Evolutionary conservation across 2,113 vertebrate genomes (phyloP), one percentile per base, ranked within the genome.

Genomic region (Osmerus eperlanus): DNA sequence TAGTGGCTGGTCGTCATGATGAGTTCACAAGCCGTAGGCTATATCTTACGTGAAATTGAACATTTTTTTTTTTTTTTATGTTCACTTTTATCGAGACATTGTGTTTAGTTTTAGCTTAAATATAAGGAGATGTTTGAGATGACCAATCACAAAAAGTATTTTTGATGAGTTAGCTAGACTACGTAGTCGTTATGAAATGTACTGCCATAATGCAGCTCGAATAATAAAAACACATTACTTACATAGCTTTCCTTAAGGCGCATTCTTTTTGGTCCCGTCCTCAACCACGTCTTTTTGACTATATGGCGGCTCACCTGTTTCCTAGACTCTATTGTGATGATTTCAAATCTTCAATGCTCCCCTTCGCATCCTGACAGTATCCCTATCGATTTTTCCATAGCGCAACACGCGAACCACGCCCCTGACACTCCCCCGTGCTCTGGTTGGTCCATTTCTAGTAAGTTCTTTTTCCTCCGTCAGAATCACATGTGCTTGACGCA

Each of bases 401-500:
- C 87, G 82, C 89, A 90, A 84, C 77, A 80, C 67, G 32, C 71
- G 6, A 51, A 14, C 81, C 82, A 79, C 89, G 87, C 91, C 91
- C 89, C 84, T 68, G 77, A 88, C 90, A 91, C 91, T 86, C 91
- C 91, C 88, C 91, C 88, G 65, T 28, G 3, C 19, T n/a, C 77
- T 77, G 88, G 78, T 91, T 92, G 91, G 92, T 2, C 72, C 9
- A n/a, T 3, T 52, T 15, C n/a, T 67, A 28, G 56, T 32, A 70
- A 75, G 82, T 78, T 78, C 67, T 78, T 70, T 81, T 71, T 85
- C 85, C 88, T 73, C 83, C 81, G 64, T 81, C 83, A 67, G 65
- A 85, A 90, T 93, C 92, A 93, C 91, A 91, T 92, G 92, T 90
- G 89, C 83, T 72, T 85, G 91, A 92, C 92, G 92, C 92, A 88